phyloP scores from a whole-genome alignment of 1,140 invertebrate genomes.

The Elysia chlorotica region DNA sequence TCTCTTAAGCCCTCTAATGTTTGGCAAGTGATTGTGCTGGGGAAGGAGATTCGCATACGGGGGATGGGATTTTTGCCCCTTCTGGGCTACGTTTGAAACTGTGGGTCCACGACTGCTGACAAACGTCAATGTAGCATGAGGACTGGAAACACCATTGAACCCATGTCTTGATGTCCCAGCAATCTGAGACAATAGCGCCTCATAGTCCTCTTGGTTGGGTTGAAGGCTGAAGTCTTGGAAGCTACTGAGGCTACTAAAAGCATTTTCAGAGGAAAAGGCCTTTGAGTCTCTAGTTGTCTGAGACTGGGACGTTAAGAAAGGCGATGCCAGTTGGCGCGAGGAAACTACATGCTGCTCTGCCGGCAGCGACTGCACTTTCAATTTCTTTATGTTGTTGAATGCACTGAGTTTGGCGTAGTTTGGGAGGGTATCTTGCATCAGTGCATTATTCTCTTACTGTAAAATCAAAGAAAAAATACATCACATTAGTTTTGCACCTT shows the following conservation, averaged over 20 bases:
- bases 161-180: background rate
- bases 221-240: constrained; percentile 16
- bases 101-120: constrained; percentile 6
- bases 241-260: too few relatives aligned
- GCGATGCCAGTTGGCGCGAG: constrained; percentile 18
- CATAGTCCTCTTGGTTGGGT: constrained; percentile 9
- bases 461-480: constrained; percentile 1
- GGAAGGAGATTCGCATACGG: background rate
- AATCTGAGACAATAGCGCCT: constrained; percentile 31
- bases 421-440: constrained; percentile 55
- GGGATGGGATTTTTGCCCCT: constrained; percentile 3
- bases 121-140: constrained; percentile 3
- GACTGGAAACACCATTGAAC: constrained; percentile 7
- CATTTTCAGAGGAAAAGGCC: constrained; percentile 29
- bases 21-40: background rate
- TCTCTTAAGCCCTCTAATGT: too few relatives aligned
- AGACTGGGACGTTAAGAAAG: constrained; percentile 23
- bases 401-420: constrained; percentile 51
- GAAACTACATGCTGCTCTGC: constrained; percentile 53
- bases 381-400: constrained; percentile 55
- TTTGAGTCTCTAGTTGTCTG: too few relatives aligned
- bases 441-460: constrained; percentile 32
- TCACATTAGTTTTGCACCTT: background rate
- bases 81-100: constrained; percentile 5
- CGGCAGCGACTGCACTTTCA: constrained; percentile 47